phyloP scores from a whole-genome alignment of 2,797 vertebrate genomes.

The Serranus cabrilla region DNA sequence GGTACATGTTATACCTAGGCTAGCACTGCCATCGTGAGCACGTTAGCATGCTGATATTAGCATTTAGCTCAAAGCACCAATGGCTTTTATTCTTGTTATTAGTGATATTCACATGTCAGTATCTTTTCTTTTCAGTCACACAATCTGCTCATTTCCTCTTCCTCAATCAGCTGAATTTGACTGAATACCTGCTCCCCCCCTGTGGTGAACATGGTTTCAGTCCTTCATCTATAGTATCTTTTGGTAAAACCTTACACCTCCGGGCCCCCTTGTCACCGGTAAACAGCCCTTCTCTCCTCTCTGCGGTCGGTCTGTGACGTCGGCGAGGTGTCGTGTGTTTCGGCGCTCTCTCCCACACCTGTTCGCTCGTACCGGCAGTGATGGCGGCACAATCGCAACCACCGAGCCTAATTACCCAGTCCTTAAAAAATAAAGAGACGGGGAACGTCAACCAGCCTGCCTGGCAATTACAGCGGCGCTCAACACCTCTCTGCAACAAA shows the following conservation, averaged over 20 bases:
- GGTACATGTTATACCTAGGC: not conserved
- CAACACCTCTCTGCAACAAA: slow-evolving; percentile 81
- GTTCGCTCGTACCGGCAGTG: slow-evolving; percentile 58
- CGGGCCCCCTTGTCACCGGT: slow-evolving; percentile 15
- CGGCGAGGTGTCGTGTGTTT: slow-evolving; percentile 38
- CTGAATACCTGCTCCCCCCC: slow-evolving; percentile 39
- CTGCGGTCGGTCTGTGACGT: slow-evolving; percentile 63
- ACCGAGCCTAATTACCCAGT: slow-evolving; percentile 83
- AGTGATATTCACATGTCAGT: slow-evolving; percentile 54
- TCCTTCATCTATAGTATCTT: slow-evolving; percentile 27
- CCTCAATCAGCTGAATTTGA: slow-evolving; percentile 44
- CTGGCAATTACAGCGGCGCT: slow-evolving; percentile 84
- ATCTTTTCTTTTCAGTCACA: slow-evolving; percentile 40
- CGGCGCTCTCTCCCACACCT: slow-evolving; percentile 66
- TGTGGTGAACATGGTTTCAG: slow-evolving; percentile 31
- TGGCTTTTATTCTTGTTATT: slow-evolving; percentile 36
- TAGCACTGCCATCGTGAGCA: slow-evolving; percentile 3
- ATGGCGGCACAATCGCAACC: slow-evolving; percentile 62
- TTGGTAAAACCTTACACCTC: slow-evolving; percentile 42
- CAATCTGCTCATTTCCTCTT: slow-evolving; percentile 58
- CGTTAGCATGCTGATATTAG: slow-evolving; percentile 11
- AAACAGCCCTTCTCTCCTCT: slow-evolving; percentile 55
- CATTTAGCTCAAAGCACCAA: not conserved
- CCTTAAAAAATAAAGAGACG: slow-evolving; percentile 85
- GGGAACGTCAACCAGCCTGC: slow-evolving; percentile 78